Evolutionary conservation across 2,888 invertebrate genomes (phyloP), one percentile per base, ranked within the genome.

Genomic region (Eugnorisma glareosa): DNA sequence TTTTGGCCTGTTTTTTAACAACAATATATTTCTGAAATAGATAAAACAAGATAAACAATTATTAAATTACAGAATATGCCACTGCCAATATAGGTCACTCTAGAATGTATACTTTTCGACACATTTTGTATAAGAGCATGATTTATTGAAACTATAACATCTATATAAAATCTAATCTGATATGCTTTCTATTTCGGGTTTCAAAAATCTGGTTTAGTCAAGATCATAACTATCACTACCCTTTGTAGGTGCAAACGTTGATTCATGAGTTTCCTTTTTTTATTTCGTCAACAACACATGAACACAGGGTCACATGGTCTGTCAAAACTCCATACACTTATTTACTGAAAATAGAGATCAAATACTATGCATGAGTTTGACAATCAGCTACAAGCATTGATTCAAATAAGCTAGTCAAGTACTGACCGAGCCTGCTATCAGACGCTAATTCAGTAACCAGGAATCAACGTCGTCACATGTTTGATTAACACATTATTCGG

Each of bases 1-100:
- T 96, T 93, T 94, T 94, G 95, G 95, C 92, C 87, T 91, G 66
- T 82, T 93, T 93, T 93, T 92, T 90, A 92, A 94, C 92, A 95
- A 93, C 90, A 92, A 93, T 93, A 93, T 93, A 92, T 93, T 93
- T 88, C 93, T 92, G 90, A 90, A 90, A 86, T 89, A 91, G 87
- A 89, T 82, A 91, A 93, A 91, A 88, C 86, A 84, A 89, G 79
- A 79, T 88, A 89, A 89, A 89, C 76, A 85, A 86, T 83, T 75
- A 88, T 79, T 84, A 70, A 79, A 80, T 88, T 86, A 88, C 84
- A 83, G 88, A 86, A 84, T 86, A 89, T 87, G 86, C 85, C 86
- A 86, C 88, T 86, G 88, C 83, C 88, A 86, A 83, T 83, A 84
- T 78, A 75, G 71, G 80, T 84, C 79, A 67, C 78, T 77, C 63